Evolutionary conservation across 92 coral and sea anemone genomes (phyloP).

Genomic region (Heteractis magnifica): DNA sequence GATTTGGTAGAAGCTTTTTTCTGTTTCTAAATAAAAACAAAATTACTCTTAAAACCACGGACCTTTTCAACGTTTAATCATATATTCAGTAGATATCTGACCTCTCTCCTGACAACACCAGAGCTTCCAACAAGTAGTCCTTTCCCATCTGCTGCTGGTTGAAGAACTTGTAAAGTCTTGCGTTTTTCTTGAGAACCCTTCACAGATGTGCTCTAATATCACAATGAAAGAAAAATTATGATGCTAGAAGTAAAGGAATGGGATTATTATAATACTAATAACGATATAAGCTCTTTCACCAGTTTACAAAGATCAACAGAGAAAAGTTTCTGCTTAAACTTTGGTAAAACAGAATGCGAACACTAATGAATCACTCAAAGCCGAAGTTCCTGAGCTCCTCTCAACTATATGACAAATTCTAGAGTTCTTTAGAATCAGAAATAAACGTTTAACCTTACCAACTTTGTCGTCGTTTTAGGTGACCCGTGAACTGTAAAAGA

Average conservation of each 20-base stretch:
- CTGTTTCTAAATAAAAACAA: conserved; percentile 43
- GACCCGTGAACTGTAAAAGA: conserved; percentile 59
- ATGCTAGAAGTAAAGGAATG: not conserved
- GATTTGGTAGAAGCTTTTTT: conserved; percentile 47
- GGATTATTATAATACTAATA: no score
- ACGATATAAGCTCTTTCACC: no score
- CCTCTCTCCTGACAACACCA: conserved; percentile 50
- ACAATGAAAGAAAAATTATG: not conserved
- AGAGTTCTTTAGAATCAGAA: not conserved
- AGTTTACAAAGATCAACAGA: no score
- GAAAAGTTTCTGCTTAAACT: not conserved
- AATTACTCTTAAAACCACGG: not conserved
- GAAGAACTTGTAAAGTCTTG: conserved; percentile 89
- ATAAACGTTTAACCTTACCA: conserved; percentile 3
- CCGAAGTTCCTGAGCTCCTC: no score
- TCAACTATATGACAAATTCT: no score
- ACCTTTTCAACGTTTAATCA: not conserved
- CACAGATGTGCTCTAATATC: conserved; percentile 23
- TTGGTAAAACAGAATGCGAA: not conserved
- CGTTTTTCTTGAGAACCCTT: conserved; percentile 64
- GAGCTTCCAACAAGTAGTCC: conserved; percentile 83
- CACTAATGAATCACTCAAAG: no score
- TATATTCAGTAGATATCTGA: not conserved
- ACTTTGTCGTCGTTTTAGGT: conserved; percentile 28
- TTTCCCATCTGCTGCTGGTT: conserved; percentile 83